phyloP scores from a whole-genome alignment of 92 coral and sea anemone genomes.

The Porites cylindrica region DNA sequence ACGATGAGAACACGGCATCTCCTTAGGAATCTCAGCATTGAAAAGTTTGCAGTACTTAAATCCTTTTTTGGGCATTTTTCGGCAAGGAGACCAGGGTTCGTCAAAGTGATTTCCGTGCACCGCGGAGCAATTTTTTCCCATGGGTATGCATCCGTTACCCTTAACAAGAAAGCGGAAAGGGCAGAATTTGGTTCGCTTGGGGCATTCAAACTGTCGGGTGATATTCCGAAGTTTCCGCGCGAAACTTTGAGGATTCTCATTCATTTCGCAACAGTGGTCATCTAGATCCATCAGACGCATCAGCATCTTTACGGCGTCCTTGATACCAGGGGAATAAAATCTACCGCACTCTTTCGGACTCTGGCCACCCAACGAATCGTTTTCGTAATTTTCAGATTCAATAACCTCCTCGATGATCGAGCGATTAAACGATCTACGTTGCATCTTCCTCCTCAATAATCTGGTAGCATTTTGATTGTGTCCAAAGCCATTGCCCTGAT shows the following conservation, averaged over 20 bases:
- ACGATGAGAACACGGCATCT: constrained; percentile 13
- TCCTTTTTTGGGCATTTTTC: constrained; percentile 9
- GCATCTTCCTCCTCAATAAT: neutral
- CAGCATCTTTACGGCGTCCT: neutral
- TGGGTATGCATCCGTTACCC: constrained; percentile 44
- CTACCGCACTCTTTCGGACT: constrained; percentile 1
- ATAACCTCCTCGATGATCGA: constrained; percentile 3
- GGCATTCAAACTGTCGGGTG: constrained; percentile 21
- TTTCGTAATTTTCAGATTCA: neutral
- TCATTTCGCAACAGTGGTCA: constrained; percentile 31
- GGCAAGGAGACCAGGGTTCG: constrained; percentile 23
- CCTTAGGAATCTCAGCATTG: neutral
- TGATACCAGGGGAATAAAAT: constrained; percentile 27
- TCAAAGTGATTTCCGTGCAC: neutral
- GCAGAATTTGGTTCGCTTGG: constrained; percentile 18
- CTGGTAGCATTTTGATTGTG: constrained; percentile 1
- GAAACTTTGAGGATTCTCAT: constrained; percentile 14
- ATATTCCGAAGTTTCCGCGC: neutral
- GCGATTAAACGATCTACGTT: neutral
- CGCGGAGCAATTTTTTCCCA: constrained; percentile 3
- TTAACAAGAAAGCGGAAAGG: constrained; percentile 16
- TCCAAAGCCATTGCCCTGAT: neutral
- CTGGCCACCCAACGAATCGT: constrained; percentile 1
- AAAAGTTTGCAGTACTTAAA: constrained; percentile 14
- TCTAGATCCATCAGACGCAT: constrained; percentile 17